Conservation (phyloP, 2,113 vertebrate genomes). For the Columbina picui region DNA sequence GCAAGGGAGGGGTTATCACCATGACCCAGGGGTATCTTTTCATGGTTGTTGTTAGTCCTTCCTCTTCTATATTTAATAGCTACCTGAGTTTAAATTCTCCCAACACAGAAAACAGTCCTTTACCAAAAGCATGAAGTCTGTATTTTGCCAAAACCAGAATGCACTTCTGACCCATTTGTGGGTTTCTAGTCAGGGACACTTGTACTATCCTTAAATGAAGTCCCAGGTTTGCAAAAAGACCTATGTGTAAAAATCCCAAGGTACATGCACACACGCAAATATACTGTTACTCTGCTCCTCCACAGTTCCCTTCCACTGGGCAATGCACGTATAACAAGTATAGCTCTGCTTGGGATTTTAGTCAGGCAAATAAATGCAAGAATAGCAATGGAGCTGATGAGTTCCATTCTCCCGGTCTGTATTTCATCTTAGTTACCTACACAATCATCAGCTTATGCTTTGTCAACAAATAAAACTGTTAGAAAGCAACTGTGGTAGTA, state of each 20-base stretch:
- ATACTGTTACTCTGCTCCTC: not conserved
- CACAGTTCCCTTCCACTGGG: not conserved
- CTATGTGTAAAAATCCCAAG: not conserved
- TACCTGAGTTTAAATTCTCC: not conserved
- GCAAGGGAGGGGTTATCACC: not conserved
- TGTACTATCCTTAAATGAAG: not conserved
- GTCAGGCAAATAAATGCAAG: not conserved
- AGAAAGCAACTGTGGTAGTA: not conserved
- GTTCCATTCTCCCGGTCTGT: not conserved
- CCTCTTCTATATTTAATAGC: not conserved
- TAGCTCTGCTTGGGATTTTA: not conserved
- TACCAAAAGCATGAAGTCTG: not conserved
- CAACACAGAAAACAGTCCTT: not conserved
- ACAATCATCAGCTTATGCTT: not conserved
- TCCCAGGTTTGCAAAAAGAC: not conserved
- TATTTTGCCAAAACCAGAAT: not conserved
- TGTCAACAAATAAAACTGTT: not conserved
- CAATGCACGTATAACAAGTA: not conserved
- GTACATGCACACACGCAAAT: not conserved
- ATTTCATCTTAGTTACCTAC: not conserved
- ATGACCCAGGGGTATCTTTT: not conserved
- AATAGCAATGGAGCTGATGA: not conserved
- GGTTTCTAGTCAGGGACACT: not conserved
- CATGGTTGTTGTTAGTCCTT: not conserved
- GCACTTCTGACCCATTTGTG: not conserved